These are phyloP conservation scores for Plotosus lineatus DNA, from an alignment of 2,113 vertebrate species.

Conservation along the genomic window DNA sequence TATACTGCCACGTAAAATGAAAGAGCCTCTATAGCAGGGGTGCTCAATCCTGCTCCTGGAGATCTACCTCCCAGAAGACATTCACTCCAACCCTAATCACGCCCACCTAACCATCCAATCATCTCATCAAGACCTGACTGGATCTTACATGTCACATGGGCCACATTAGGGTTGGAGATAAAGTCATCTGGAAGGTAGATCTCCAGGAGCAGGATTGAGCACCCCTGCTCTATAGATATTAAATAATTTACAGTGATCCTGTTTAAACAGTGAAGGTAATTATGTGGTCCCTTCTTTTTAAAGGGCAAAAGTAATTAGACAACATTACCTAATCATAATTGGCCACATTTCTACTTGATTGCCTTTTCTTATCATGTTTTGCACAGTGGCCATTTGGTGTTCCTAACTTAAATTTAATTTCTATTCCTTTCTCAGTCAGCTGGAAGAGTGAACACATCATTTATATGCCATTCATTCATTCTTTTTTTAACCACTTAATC, in stretches of 20 bases:
- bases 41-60: no score
- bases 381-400: background rate
- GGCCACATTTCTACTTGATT: background rate
- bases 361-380: background rate
- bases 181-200: no score
- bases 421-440: background rate
- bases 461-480: background rate
- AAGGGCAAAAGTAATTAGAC: background rate
- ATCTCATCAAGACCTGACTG: no score
- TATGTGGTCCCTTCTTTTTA: background rate
- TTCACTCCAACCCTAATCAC: no score
- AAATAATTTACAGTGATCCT: background rate
- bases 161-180: no score
- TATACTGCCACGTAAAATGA: background rate
- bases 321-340: background rate
- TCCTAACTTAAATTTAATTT: background rate
- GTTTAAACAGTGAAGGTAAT: background rate
- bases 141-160: no score
- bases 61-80: no score
- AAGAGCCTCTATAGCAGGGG: background rate
- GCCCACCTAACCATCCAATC: no score
- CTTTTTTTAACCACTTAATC: no score
- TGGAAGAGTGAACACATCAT: background rate
- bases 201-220: no score
- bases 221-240: no score